These are phyloP conservation scores for Rhinatrema bivittatum DNA, from an alignment of 2,797 vertebrate genomes.

Conservation along the genomic window DNA sequence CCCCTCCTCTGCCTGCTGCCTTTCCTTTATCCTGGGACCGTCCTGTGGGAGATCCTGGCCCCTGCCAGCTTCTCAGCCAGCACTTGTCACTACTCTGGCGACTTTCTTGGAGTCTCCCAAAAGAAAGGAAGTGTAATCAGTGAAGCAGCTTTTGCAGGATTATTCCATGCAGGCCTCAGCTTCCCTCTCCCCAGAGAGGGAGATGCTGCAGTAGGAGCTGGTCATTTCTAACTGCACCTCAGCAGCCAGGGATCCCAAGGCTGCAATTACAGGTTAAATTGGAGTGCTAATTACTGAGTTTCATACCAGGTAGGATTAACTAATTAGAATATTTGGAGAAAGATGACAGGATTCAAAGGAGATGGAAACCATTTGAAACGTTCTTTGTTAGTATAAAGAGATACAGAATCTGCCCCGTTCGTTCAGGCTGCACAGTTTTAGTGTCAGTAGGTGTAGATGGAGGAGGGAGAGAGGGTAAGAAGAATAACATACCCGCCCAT, in stretches of 20 bases:
- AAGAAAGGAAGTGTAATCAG: too few species aligned
- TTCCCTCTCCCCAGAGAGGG: neutral
- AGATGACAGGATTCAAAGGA: neutral
- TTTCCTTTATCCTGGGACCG: neutral
- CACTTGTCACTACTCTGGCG: neutral
- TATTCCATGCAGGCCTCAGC: rapidly evolving
- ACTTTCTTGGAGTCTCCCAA: rapidly evolving
- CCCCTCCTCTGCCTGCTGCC: neutral
- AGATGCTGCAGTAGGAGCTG: neutral
- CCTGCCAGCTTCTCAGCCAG: too few species aligned
- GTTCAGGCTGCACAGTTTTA: too few species aligned
- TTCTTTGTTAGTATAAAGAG: too few species aligned
- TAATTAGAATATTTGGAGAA: neutral
- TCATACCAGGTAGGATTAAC: neutral
- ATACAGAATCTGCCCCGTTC: too few species aligned
- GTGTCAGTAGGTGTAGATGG: too few species aligned
- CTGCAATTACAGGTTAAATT: constrained; percentile 1
- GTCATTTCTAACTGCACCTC: too few species aligned
- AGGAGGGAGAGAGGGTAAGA: too few species aligned
- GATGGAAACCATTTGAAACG: too few species aligned
- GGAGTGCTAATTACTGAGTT: neutral
- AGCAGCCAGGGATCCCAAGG: neutral
- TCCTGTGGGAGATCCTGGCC: too few species aligned
- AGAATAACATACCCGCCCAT: too few species aligned
- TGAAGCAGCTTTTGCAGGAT: too few species aligned